Base-by-base conservation (phyloP, 64 coral and sea anemone genomes). In the Montipora cactus region DNA sequence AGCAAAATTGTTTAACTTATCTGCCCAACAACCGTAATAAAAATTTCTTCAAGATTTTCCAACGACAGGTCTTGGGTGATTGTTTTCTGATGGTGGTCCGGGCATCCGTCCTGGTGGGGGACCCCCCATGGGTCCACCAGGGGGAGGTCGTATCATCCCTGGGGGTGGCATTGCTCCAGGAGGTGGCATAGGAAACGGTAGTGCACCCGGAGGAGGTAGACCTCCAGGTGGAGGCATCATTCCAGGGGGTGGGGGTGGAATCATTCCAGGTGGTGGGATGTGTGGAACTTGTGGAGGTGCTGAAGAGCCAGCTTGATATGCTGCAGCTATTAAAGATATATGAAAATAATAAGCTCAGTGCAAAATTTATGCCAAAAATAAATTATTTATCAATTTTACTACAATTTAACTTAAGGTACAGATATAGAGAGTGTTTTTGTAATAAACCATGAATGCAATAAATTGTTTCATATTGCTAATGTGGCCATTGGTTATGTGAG, bases 161-260 rank as follows among this genome's bases (percentile, higher is more conserved):
- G 95, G 95, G 13, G 95, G 95, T 53, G 95, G 95, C 70, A 97
- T 97, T 66, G 90, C 93, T 44, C 94, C 96, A 77, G 94, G 96
- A 2, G 96, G 96, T 25, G 96, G 96, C 47, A 98, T 79, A 37
- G 90, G 94, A 80, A 95, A 95, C 64, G 95, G 95, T 48, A 96
- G 28, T 37, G 78, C 95, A 44, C 94, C 94, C 61, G 90, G 96
- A 37, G 96, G 96, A 68, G 96, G 96, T 71, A 98, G 49, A 50
- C 55, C 87, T 64, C 91, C 96, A 64, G 96, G 96, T 50, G 96
- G 96, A 45, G 94, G 95, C 74, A 96, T 93, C 96, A 98, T 98
- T 69, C 94, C 96, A 23, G 88, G 88, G 68, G 95, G 95, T 82
- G 96, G 96, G 59, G 96, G 94, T 48, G 96, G 96, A 14, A 94